phyloP scores from a whole-genome alignment of 2,797 vertebrate genomes.

The Hippopotamyrus pictus region DNA sequence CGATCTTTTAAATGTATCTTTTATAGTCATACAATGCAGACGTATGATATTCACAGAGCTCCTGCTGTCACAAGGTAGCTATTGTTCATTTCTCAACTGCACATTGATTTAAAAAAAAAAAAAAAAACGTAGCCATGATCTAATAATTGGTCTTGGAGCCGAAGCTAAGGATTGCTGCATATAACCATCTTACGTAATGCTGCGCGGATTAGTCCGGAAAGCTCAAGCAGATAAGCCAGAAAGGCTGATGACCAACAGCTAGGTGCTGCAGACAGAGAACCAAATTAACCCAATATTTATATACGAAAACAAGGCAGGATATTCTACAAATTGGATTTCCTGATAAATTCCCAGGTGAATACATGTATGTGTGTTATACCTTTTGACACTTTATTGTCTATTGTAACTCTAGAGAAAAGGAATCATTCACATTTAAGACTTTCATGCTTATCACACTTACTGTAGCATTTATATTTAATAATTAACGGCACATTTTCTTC shows the following conservation, averaged over 20 bases:
- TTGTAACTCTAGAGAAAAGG: not conserved
- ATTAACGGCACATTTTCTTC: not conserved
- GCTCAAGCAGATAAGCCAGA: conserved; percentile 55
- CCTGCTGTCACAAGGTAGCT: not conserved
- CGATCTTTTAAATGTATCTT: not conserved
- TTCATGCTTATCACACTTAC: not conserved
- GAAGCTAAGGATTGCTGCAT: conserved; percentile 59
- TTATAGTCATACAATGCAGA: not conserved
- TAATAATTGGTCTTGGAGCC: conserved; percentile 67
- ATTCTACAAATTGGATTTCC: not conserved
- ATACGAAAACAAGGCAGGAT: not conserved
- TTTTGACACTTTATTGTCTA: not conserved
- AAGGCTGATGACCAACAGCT: conserved; percentile 33
- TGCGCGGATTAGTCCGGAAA: conserved; percentile 49
- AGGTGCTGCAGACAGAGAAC: conserved; percentile 6
- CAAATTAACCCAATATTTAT: conserved; percentile 23
- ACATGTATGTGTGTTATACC: not conserved
- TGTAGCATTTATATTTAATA: not conserved
- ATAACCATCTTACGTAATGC: conserved; percentile 59
- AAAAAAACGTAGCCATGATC: conserved; percentile 51
- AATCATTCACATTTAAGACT: not conserved
- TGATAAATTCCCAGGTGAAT: not conserved
- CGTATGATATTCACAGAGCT: not conserved
- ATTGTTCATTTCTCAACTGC: conserved; percentile 23
- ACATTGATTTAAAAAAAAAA: conserved; percentile 35